phyloP scores from a whole-genome alignment of 2,888 invertebrate species.

The Adelphocoris suturalis region DNA sequence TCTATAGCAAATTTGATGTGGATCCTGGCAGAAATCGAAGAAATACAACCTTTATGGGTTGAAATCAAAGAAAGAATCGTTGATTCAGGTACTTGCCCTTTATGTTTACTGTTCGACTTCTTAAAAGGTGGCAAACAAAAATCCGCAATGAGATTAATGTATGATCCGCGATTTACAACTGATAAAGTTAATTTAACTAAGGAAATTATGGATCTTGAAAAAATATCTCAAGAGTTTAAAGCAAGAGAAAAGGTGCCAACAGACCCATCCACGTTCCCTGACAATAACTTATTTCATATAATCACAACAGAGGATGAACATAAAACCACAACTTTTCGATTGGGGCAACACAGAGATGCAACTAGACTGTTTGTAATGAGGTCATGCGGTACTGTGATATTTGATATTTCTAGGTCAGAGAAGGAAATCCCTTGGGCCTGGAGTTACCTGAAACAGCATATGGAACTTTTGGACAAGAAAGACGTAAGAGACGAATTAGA shows the following conservation, averaged over 20 bases:
- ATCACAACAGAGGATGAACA: conserved; percentile 42
- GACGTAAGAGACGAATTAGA: conserved; percentile 57
- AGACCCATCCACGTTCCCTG: conserved; percentile 32
- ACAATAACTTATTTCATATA: conserved; percentile 59
- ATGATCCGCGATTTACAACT: background rate
- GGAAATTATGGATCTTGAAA: conserved; percentile 52
- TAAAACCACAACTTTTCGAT: conserved; percentile 21
- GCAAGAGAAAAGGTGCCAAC: background rate
- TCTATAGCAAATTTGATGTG: conserved; percentile 50
- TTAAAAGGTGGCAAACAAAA: background rate
- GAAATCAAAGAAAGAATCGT: conserved; percentile 22
- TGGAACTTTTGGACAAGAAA: conserved; percentile 61
- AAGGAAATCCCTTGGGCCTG: conserved; percentile 58
- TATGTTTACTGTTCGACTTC: conserved; percentile 60
- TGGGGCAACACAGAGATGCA: conserved; percentile 30
- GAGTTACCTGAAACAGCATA: conserved; percentile 64
- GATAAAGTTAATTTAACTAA: background rate
- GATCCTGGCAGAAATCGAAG: conserved; percentile 50
- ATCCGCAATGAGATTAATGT: background rate
- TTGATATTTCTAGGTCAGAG: conserved; percentile 59
- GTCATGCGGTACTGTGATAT: conserved; percentile 64
- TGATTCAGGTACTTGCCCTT: conserved; percentile 16
- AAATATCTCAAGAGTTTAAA: conserved; percentile 33
- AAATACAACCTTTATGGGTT: conserved; percentile 21
- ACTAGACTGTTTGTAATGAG: conserved; percentile 60